phyloP scores from a whole-genome alignment of 1,140 invertebrate genomes.

The Sinella curviseta region DNA sequence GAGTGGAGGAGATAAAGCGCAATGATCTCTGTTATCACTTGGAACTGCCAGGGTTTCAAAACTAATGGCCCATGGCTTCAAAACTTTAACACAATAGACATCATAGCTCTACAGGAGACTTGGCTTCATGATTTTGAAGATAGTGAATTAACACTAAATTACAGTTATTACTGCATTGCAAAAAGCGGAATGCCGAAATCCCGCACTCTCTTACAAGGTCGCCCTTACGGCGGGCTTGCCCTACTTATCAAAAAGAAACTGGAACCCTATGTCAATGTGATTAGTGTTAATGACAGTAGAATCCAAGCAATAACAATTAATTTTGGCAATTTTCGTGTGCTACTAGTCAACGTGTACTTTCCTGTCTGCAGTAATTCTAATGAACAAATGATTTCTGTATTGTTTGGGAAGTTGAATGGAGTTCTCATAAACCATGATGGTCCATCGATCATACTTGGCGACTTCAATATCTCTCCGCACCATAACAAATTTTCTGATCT shows the following conservation, averaged over 20 bases:
- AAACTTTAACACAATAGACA: not conserved
- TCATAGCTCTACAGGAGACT: not conserved
- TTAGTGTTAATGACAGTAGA: not conserved
- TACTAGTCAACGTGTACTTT: not conserved
- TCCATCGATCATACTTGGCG: not conserved
- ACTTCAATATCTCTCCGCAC: not conserved
- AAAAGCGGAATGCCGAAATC: not conserved
- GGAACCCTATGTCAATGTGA: not conserved
- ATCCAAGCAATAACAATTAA: not conserved
- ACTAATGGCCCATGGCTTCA: slow-evolving; percentile 8
- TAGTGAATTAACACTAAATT: not conserved
- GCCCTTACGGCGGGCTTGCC: too few species aligned
- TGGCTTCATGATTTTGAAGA: too few species aligned
- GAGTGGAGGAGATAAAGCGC: not conserved
- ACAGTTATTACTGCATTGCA: not conserved
- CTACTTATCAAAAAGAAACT: not conserved
- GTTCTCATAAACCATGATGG: not conserved
- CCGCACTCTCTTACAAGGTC: not conserved
- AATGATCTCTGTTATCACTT: not conserved
- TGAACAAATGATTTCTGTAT: not conserved
- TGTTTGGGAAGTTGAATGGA: not conserved
- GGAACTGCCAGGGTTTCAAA: too few species aligned
- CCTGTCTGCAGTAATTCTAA: not conserved
- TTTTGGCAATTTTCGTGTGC: not conserved
- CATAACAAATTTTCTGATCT: not conserved